phyloP scores from a whole-genome alignment of 2,888 invertebrate species.

The Cephus runcator region DNA sequence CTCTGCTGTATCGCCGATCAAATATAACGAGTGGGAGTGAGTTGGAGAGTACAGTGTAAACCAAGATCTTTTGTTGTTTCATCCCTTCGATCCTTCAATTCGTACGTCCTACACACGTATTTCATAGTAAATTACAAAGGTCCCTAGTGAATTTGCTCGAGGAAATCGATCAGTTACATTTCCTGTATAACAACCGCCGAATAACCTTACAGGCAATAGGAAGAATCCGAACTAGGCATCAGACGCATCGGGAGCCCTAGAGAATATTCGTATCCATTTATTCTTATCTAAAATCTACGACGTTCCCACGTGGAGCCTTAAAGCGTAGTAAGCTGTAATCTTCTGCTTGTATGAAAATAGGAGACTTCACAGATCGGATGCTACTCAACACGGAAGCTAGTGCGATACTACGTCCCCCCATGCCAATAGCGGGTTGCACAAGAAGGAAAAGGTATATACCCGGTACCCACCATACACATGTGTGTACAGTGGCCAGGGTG shows the following conservation, averaged over 20 bases:
- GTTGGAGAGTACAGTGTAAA: neutral
- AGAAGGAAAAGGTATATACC: neutral
- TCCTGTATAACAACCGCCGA: neutral
- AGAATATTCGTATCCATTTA: neutral
- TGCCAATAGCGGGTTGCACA: neutral
- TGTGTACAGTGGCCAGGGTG: neutral
- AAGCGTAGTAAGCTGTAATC: neutral
- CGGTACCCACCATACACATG: neutral
- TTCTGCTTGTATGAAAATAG: neutral
- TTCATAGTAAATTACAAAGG: neutral
- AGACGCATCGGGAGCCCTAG: too few relatives aligned
- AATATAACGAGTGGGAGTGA: neutral
- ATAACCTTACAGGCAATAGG: neutral
- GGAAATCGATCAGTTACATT: neutral
- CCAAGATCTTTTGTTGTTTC: conserved; percentile 42
- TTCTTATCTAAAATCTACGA: neutral
- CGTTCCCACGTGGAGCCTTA: neutral
- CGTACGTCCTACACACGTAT: neutral
- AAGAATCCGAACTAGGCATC: neutral
- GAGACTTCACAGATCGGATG: neutral
- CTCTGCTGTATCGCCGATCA: neutral
- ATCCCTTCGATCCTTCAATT: conserved; percentile 39
- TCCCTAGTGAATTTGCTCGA: neutral
- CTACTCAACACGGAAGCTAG: neutral
- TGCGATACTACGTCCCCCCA: neutral